phyloP scores from a whole-genome alignment of 2,113 vertebrate species.

The Cairina moschata region DNA sequence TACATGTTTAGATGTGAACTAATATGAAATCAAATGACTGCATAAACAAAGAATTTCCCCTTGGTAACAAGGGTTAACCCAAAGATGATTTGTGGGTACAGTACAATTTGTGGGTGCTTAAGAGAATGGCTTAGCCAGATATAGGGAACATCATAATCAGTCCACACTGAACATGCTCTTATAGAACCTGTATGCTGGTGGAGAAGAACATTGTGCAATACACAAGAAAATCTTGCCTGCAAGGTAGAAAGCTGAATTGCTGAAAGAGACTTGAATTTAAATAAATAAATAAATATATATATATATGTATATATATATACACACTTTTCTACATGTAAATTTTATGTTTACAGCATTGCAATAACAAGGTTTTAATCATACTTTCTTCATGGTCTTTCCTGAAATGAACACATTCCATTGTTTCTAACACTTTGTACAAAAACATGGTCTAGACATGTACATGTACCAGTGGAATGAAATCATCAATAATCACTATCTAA shows the following conservation, averaged over 20 bases:
- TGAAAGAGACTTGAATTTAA: not conserved
- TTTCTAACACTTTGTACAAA: constrained; percentile 77
- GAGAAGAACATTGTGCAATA: not conserved
- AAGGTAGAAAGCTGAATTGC: not conserved
- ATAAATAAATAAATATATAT: no score
- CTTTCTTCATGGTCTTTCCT: constrained; percentile 46
- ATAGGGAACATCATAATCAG: not conserved
- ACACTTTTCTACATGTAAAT: not conserved
- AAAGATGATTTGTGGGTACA: not conserved
- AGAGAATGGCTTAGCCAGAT: not conserved
- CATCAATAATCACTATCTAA: constrained; percentile 99
- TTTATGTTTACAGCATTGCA: not conserved
- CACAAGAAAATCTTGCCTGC: not conserved
- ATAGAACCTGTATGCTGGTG: not conserved
- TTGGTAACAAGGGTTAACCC: not conserved
- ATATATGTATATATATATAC: no score
- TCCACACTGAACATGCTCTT: not conserved
- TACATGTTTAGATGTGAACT: not conserved
- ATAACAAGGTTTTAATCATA: constrained; percentile 41
- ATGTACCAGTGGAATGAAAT: constrained; percentile 91
- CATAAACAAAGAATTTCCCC: not conserved
- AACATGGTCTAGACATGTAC: constrained; percentile 82
- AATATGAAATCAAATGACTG: not conserved
- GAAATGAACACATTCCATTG: constrained; percentile 55
- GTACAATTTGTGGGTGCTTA: not conserved